Percentiles rank a stretch among this genome's conserved stretches.
These are phyloP conservation scores for Leucophenga maculata DNA, from an alignment of 2,888 invertebrate genomes.

Conservation along the genomic window DNA sequence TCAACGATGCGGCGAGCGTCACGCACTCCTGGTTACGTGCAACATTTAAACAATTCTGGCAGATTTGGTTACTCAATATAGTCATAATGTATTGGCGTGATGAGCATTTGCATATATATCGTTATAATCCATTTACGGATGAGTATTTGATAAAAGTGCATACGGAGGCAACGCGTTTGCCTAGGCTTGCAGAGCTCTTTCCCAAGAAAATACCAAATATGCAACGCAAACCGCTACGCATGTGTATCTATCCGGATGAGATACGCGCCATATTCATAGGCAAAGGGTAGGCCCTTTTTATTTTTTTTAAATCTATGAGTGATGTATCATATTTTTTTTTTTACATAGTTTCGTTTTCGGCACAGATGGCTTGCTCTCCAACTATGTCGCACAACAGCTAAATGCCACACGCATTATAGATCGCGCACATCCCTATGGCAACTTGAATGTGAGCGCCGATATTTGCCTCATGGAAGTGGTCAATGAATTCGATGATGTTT, in stretches of 20 bases:
- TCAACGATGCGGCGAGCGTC: constrained; percentile 52
- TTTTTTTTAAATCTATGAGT: too few relatives aligned
- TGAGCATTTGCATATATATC: constrained; percentile 72
- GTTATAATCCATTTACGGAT: constrained; percentile 74
- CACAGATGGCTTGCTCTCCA: constrained; percentile 71
- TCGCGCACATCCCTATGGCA: constrained; percentile 44
- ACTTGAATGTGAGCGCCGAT: constrained; percentile 50
- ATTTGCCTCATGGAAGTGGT: constrained; percentile 59
- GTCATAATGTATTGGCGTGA: constrained; percentile 61
- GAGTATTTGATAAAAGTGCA: constrained; percentile 68
- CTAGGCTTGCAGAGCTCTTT: constrained; percentile 57
- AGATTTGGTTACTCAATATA: constrained; percentile 74
- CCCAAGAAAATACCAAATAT: constrained; percentile 63
- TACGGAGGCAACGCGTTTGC: constrained; percentile 16
- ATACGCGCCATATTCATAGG: constrained; percentile 69
- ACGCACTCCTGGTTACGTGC: constrained; percentile 67
- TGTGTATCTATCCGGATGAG: constrained; percentile 70
- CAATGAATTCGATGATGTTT: constrained; percentile 71
- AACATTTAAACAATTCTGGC: constrained; percentile 75
- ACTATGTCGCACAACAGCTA: constrained; percentile 71
- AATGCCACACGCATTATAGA: constrained; percentile 73
- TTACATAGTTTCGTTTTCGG: constrained; percentile 61
- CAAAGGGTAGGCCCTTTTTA: constrained; percentile 26
- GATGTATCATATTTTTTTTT: too few relatives aligned
- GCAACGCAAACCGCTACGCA: constrained; percentile 61